phyloP scores from a whole-genome alignment of 2,888 invertebrate genomes.

The Lithophane socia region DNA sequence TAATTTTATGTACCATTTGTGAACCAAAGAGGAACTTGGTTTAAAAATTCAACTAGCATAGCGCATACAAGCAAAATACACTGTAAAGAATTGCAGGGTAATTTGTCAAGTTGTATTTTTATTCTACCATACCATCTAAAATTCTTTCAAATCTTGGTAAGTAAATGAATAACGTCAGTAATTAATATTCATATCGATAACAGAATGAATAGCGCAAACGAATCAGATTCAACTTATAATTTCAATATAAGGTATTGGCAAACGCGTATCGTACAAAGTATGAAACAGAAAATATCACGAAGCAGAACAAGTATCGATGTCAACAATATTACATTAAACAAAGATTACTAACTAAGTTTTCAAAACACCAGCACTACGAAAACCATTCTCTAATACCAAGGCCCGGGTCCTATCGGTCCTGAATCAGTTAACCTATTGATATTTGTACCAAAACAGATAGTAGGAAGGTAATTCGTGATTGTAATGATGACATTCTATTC shows the following conservation, averaged over 20 bases:
- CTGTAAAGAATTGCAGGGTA: not conserved
- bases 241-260: no score
- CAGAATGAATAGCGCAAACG: not conserved
- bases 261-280: no score
- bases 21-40: not conserved
- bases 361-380: not conserved
- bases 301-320: not conserved
- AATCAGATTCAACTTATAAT: no score
- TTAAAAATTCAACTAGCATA: not conserved
- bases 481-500: conserved; percentile 38
- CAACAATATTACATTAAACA: not conserved
- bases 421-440: conserved; percentile 33
- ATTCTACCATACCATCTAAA: not conserved
- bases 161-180: not conserved
- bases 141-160: not conserved
- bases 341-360: not conserved
- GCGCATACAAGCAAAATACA: not conserved
- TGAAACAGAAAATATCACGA: not conserved
- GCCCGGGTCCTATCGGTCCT: conserved; percentile 9
- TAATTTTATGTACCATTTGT: no score
- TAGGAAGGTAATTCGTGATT: conserved; percentile 19
- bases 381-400: conserved; percentile 14
- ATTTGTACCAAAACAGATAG: conserved; percentile 19
- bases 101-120: not conserved
- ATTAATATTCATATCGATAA: no score